These are phyloP conservation scores for Girardia tigrina DNA, from an alignment of 2,888 invertebrate species.

Conservation along the genomic window DNA sequence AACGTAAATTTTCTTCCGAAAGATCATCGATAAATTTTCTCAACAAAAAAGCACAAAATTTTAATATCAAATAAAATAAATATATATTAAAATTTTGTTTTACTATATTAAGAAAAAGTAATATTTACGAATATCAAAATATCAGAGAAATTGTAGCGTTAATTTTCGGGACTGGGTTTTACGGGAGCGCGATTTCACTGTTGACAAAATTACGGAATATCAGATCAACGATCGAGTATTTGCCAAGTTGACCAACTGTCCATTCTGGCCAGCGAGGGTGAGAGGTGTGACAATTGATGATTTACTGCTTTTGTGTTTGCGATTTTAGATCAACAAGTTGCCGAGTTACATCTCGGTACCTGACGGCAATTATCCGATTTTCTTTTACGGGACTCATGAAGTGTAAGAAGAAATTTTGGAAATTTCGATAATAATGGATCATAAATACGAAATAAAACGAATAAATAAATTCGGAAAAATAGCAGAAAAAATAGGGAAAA, in stretches of 20 bases:
- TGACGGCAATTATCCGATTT: neutral
- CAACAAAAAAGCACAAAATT: too few relatives aligned
- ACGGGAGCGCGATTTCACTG: too few relatives aligned
- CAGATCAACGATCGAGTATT: neutral
- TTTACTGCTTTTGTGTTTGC: neutral
- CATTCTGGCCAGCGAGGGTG: slow-evolving; percentile 5
- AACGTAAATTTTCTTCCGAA: too few relatives aligned
- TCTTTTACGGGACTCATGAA: slow-evolving; percentile 18
- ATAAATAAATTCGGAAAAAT: too few relatives aligned
- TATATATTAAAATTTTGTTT: neutral
- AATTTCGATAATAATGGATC: too few relatives aligned
- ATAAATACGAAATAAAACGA: too few relatives aligned
- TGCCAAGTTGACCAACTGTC: slow-evolving; percentile 5
- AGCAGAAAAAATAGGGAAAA: too few relatives aligned
- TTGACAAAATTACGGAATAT: slow-evolving; percentile 1
- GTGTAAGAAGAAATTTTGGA: too few relatives aligned
- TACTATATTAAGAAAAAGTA: neutral
- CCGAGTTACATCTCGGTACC: neutral
- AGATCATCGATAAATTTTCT: too few relatives aligned
- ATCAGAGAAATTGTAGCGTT: neutral
- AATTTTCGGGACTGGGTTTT: neutral
- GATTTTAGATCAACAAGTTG: neutral
- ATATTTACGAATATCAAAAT: neutral
- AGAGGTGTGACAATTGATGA: neutral
- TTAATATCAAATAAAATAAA: too few relatives aligned